Conservation (phyloP, 1,140 invertebrate genomes). For the Pinna nobilis region DNA sequence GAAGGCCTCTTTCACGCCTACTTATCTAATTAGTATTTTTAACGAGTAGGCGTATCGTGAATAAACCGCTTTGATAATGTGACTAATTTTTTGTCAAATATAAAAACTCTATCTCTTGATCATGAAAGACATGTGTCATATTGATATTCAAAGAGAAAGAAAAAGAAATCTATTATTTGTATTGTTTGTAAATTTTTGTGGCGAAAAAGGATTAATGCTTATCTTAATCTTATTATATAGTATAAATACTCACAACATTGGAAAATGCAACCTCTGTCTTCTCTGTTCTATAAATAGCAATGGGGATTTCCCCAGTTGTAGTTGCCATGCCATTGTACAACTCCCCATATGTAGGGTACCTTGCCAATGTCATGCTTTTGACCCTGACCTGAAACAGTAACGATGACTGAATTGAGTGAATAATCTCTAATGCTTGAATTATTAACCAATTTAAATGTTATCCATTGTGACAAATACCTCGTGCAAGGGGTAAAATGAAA, state of each 20-base stretch:
- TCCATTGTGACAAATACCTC: no score
- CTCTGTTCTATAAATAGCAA: conserved; percentile 70
- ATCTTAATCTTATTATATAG: not conserved
- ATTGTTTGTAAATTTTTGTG: not conserved
- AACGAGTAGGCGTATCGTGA: no score
- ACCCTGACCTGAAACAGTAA: conserved; percentile 63
- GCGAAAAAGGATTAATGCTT: not conserved
- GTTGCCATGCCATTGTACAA: conserved; percentile 63
- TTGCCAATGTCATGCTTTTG: conserved; percentile 53
- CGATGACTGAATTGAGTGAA: no score
- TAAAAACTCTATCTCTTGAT: not conserved
- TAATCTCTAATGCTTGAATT: no score
- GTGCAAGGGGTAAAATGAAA: no score
- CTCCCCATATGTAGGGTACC: conserved; percentile 63
- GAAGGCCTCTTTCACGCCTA: no score
- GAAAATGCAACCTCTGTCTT: not conserved
- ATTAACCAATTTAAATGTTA: no score
- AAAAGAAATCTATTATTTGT: not conserved
- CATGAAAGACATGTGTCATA: not conserved
- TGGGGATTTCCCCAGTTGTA: conserved; percentile 68
- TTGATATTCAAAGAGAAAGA: not conserved
- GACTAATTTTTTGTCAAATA: not conserved
- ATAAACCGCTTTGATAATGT: no score
- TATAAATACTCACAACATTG: not conserved
- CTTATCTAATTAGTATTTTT: no score